Evolutionary conservation across 2,113 vertebrate species (phyloP).

Genomic region (Ailurus styani): DNA sequence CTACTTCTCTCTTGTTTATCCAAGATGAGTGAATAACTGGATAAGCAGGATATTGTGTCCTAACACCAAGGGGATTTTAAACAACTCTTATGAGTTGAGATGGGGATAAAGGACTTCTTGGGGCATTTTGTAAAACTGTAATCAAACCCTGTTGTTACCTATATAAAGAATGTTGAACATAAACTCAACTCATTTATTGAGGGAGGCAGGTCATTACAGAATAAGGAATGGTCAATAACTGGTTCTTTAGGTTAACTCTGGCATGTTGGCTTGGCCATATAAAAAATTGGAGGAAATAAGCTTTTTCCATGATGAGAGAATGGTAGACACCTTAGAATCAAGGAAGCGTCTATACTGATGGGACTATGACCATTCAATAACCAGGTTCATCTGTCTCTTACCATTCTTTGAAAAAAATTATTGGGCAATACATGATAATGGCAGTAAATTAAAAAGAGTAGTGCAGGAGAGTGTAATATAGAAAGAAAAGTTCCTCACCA

Average conservation of each 20-base stretch:
- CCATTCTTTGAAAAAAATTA: not conserved
- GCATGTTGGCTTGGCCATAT: not conserved
- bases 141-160: not conserved
- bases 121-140: not conserved
- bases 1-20: not conserved
- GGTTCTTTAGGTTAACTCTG: not conserved
- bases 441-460: not conserved
- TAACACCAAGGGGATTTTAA: not conserved
- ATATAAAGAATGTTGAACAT: not conserved
- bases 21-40: not conserved
- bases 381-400: not conserved
- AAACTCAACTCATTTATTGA: not conserved
- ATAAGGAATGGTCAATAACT: not conserved
- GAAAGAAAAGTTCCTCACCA: not conserved
- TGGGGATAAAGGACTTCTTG: not conserved
- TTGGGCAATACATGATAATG: not conserved
- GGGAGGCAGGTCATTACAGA: not conserved
- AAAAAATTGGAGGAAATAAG: not conserved
- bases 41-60: slow-evolving; percentile 16
- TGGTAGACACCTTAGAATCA: not conserved
- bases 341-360: not conserved
- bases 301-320: not conserved
- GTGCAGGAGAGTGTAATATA: not conserved
- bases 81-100: not conserved
- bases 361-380: not conserved